Percentiles rank a stretch among this genome's conserved stretches.
Conservation (phyloP, 1,140 invertebrate genomes). For the Rhynchophorus ferrugineus region DNA sequence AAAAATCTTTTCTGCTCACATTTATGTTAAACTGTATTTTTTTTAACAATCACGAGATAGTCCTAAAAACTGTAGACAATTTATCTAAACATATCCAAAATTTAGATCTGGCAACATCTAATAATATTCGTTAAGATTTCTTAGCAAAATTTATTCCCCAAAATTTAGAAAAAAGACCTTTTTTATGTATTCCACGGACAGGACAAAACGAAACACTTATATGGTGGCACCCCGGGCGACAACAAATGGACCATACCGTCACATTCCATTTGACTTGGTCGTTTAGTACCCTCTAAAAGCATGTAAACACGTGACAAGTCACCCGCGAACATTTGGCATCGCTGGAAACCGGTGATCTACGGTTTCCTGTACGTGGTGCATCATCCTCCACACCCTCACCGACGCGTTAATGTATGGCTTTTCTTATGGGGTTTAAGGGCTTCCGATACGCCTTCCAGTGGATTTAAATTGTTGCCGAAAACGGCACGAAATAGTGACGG, state of each 20-base stretch:
- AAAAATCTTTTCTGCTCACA: too few species aligned
- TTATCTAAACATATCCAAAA: too few species aligned
- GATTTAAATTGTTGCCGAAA: constrained; percentile 16
- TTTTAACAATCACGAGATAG: too few species aligned
- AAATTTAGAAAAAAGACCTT: too few species aligned
- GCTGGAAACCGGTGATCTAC: constrained; percentile 11
- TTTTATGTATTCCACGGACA: too few species aligned
- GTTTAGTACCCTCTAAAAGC: constrained; percentile 16
- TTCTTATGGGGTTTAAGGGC: constrained; percentile 17
- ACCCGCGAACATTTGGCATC: constrained; percentile 19
- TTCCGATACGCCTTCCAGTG: constrained; percentile 10
- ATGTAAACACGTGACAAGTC: constrained; percentile 17
- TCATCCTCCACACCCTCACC: neutral
- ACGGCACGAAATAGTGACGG: neutral
- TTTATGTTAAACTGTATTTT: too few species aligned
- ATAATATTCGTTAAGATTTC: too few species aligned
- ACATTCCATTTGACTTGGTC: constrained; percentile 18
- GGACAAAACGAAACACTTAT: too few species aligned
- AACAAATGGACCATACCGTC: constrained; percentile 11
- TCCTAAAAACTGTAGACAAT: too few species aligned
- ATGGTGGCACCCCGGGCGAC: constrained; percentile 6
- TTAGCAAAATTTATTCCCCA: too few species aligned
- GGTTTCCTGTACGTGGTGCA: constrained; percentile 9
- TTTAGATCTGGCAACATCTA: too few species aligned
- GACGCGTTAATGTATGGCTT: constrained; percentile 10